phyloP scores from a whole-genome alignment of 2,888 invertebrate species.

The Chironomus tentans region DNA sequence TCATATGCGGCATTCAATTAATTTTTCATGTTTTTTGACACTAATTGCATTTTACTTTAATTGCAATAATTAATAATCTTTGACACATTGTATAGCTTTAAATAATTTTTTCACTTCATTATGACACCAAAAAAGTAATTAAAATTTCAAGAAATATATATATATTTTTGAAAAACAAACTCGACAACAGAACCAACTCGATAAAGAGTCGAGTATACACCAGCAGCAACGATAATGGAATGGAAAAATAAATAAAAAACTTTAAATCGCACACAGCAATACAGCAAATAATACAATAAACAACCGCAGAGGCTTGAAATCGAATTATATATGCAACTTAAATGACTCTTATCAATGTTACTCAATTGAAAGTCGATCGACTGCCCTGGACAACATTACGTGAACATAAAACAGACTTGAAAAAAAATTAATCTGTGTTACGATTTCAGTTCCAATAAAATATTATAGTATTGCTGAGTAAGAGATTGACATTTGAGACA shows the following conservation, averaged over 20 bases:
- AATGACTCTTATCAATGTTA: background rate
- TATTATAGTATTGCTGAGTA: background rate
- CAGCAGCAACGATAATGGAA: slow-evolving; percentile 16
- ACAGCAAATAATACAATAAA: background rate
- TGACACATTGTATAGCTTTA: background rate
- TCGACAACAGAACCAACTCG: background rate
- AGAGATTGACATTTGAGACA: background rate
- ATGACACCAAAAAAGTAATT: background rate
- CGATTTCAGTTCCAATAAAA: slow-evolving; percentile 6
- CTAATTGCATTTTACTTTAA: background rate
- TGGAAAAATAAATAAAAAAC: slow-evolving; percentile 2
- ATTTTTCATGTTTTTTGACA: background rate
- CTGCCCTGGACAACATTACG: background rate
- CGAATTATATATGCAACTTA: background rate
- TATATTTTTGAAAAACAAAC: background rate
- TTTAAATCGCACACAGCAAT: slow-evolving; percentile 4
- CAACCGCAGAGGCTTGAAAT: background rate
- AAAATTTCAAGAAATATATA: background rate
- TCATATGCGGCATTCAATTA: background rate
- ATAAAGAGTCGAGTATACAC: slow-evolving; percentile 16
- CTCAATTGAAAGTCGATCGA: background rate
- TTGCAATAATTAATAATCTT: background rate
- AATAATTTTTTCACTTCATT: background rate
- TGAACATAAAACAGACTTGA: slow-evolving; percentile 8
- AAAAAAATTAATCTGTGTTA: slow-evolving; percentile 10